phyloP scores from a whole-genome alignment of 1,140 invertebrate species.

The Hirudo medicinalis region DNA sequence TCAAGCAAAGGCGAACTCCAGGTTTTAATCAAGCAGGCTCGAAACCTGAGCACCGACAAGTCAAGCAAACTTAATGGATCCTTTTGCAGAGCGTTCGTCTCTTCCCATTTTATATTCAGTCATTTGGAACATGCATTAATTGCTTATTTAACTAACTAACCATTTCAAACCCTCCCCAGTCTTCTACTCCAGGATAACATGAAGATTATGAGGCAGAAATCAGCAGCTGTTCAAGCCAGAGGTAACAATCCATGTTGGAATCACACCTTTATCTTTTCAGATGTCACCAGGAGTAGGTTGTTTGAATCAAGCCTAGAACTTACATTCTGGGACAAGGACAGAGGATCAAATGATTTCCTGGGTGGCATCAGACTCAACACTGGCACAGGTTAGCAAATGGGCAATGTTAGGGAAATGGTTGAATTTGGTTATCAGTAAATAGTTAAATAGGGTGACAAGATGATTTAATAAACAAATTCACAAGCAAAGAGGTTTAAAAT shows the following conservation, averaged over 20 bases:
- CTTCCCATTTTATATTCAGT: too few species aligned
- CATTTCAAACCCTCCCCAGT: constrained; percentile 43
- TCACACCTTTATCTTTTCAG: constrained; percentile 72
- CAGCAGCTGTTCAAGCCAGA: constrained; percentile 57
- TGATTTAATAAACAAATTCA: too few species aligned
- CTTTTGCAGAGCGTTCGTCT: constrained; percentile 73
- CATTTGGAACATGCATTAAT: background rate
- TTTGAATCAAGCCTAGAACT: constrained; percentile 67
- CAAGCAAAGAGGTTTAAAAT: too few species aligned
- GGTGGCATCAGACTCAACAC: constrained; percentile 71
- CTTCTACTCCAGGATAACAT: constrained; percentile 73
- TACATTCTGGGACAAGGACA: constrained; percentile 81
- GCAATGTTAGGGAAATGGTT: too few species aligned
- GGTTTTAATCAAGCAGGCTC: constrained; percentile 79
- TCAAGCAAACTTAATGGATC: constrained; percentile 74
- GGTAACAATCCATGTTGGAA: constrained; percentile 61
- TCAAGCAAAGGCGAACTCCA: constrained; percentile 62
- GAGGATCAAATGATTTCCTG: constrained; percentile 77
- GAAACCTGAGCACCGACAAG: constrained; percentile 65
- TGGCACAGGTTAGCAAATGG: constrained; percentile 54
- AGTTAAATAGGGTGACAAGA: too few species aligned
- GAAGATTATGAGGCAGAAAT: constrained; percentile 72
- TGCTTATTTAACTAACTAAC: background rate
- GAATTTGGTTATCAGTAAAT: too few species aligned
- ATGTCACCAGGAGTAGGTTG: constrained; percentile 62